Conservation (phyloP, 2,888 invertebrate genomes). For the Chironomus riparius region DNA sequence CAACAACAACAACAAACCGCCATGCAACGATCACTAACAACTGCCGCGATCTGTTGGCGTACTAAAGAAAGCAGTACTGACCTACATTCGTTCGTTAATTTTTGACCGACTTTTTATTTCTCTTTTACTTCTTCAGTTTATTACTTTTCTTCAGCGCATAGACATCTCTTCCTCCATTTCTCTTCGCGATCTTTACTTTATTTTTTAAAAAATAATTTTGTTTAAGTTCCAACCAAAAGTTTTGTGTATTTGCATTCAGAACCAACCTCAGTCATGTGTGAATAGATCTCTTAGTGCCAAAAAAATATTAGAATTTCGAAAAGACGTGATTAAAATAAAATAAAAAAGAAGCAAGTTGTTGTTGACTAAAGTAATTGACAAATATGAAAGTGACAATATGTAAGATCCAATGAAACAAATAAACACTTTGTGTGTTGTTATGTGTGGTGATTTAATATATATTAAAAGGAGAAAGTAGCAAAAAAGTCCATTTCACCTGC, state of each 20-base stretch:
- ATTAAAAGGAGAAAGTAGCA: conserved; percentile 25
- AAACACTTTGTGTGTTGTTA: conserved; percentile 5
- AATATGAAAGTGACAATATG: conserved; percentile 22
- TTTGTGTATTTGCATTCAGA: background rate
- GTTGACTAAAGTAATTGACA: background rate
- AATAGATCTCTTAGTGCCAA: background rate
- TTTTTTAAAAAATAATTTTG: too few relatives aligned
- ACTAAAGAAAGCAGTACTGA: background rate
- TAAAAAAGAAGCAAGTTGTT: too few relatives aligned
- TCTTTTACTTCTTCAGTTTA: conserved; percentile 20
- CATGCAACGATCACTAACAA: background rate
- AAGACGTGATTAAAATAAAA: background rate
- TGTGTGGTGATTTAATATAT: conserved; percentile 15
- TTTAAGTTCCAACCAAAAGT: background rate
- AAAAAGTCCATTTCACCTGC: conserved; percentile 11
- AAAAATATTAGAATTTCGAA: background rate
- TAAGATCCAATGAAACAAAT: background rate
- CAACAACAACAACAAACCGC: background rate
- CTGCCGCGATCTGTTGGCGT: conserved; percentile 6
- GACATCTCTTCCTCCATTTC: background rate
- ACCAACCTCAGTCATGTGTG: background rate
- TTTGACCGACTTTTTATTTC: conserved; percentile 26
- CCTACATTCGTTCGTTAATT: conserved; percentile 24
- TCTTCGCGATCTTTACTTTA: background rate
- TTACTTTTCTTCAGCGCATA: conserved; percentile 6